Evolutionary conservation across 92 coral and sea anemone species (phyloP), one percentile per base, ranked within the genome.

Genomic region (Heteractis magnifica): DNA sequence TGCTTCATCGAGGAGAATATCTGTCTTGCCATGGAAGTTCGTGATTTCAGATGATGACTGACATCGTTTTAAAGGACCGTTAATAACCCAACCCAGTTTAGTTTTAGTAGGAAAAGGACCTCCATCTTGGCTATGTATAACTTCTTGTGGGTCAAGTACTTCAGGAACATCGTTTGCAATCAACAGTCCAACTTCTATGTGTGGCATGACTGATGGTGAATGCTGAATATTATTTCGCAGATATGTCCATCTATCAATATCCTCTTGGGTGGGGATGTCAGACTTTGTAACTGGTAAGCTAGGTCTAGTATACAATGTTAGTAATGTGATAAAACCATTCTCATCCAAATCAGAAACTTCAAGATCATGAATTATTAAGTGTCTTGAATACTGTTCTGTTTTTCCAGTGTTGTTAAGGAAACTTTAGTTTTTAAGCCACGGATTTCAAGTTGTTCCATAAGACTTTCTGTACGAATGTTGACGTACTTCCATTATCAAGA

Each of bases 401-500:
- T 85, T 14, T 56, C 79, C 9, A 68, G 49, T 8, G 87, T 81
- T 18, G 90, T 81, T 52, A 89, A 51, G 5, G 81, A 82, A 73
- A 86, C 77, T 56, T 72, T 86, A 11, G 87, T 82, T 55, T 81
- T 71, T 10, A 49, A 19, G 18, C 88, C 92, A 19, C 52, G 6
- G 10, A 81, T 62, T 2, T 89, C 81, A 5, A 90, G 78, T 52
- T 84, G 82, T 4, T 83, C 53, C 82, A 75, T 79, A 12, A 87
- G 48, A 6, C 65, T 71, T 20, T 90, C 83, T 0, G 86, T 65
- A 53, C 88, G 86, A 60, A 86, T n/a, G 90, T 68, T 5, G 75
- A 78, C 15, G 78, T 79, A 52, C 87, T 82, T 26, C 92, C 90
- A 49, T 44, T 90, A 79, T 90, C 92, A 15, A 86, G 60, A 21